phyloP scores from a whole-genome alignment of 92 coral and sea anemone genomes.

The Parazoanthus swiftii region DNA sequence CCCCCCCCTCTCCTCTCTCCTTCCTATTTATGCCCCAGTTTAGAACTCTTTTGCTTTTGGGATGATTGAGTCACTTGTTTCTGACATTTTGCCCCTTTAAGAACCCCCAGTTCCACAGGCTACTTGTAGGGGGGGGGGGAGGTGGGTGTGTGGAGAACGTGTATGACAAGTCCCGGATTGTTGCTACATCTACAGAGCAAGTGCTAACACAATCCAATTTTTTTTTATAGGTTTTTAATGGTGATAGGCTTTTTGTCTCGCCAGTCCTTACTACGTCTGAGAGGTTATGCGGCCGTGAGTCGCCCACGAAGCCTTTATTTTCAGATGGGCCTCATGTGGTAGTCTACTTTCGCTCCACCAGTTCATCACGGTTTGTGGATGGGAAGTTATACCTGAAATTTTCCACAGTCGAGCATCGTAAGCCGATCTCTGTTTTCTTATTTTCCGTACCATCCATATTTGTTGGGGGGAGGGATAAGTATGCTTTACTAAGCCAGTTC shows the following conservation, averaged over 20 bases:
- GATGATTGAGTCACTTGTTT: too few relatives aligned
- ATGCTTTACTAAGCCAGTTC: background rate
- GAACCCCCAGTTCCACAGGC: too few relatives aligned
- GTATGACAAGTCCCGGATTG: too few relatives aligned
- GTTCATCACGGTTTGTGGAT: background rate
- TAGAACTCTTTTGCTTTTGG: too few relatives aligned
- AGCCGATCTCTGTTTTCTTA: background rate
- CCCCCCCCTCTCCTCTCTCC: too few relatives aligned
- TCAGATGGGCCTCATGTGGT: background rate
- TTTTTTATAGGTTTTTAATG: background rate
- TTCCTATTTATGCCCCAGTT: too few relatives aligned
- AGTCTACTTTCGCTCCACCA: background rate
- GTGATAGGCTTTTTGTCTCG: background rate
- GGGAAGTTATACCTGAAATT: background rate
- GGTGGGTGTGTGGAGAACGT: too few relatives aligned
- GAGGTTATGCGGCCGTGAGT: background rate
- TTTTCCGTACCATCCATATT: background rate
- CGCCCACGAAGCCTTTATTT: background rate
- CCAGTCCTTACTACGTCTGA: background rate
- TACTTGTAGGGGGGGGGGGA: too few relatives aligned
- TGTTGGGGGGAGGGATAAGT: background rate
- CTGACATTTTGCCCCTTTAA: too few relatives aligned
- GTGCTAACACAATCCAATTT: too few relatives aligned
- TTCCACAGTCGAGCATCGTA: background rate
- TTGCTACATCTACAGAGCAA: too few relatives aligned